These are phyloP conservation scores for Gobionotothen gibberifrons DNA, from an alignment of 2,797 vertebrate species.

Conservation along the genomic window DNA sequence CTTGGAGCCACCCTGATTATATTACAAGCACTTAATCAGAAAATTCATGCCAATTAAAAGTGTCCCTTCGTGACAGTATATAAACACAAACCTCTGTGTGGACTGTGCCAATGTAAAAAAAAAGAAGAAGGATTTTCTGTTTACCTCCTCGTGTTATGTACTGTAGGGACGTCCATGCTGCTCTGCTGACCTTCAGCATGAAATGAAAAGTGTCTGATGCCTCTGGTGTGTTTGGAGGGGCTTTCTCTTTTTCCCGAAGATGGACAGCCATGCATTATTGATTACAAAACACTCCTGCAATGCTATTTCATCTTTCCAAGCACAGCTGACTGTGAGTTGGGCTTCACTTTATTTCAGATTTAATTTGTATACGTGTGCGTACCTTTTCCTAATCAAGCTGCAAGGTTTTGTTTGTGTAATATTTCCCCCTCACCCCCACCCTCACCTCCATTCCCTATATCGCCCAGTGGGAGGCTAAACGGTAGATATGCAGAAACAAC, in stretches of 20 bases:
- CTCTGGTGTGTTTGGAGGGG: slow-evolving; percentile 79
- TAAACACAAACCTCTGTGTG: neutral
- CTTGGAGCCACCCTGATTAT: neutral
- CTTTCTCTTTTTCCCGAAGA: slow-evolving; percentile 77
- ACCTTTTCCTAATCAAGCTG: slow-evolving; percentile 37
- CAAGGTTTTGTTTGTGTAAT: slow-evolving; percentile 43
- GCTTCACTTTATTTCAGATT: slow-evolving; percentile 44
- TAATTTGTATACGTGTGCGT: slow-evolving; percentile 32
- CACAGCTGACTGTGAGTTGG: slow-evolving; percentile 54
- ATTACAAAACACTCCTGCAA: slow-evolving; percentile 82
- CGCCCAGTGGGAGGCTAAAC: slow-evolving; percentile 62
- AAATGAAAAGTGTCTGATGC: slow-evolving; percentile 82
- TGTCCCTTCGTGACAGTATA: neutral
- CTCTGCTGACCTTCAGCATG: slow-evolving; percentile 81
- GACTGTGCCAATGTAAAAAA: neutral
- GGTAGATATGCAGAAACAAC: slow-evolving; percentile 64
- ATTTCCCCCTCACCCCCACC: neutral
- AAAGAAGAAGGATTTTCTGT: slow-evolving; percentile 4
- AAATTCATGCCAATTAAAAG: neutral
- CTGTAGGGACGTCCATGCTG: slow-evolving; percentile 63
- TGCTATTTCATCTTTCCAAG: slow-evolving; percentile 76
- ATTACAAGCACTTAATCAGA: slow-evolving; percentile 10
- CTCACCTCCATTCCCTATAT: slow-evolving; percentile 18
- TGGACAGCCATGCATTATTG: slow-evolving; percentile 84
- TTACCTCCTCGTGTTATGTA: slow-evolving; percentile 47